Conservation (phyloP, 1,140 invertebrate genomes). For the Drosophila azteca region DNA sequence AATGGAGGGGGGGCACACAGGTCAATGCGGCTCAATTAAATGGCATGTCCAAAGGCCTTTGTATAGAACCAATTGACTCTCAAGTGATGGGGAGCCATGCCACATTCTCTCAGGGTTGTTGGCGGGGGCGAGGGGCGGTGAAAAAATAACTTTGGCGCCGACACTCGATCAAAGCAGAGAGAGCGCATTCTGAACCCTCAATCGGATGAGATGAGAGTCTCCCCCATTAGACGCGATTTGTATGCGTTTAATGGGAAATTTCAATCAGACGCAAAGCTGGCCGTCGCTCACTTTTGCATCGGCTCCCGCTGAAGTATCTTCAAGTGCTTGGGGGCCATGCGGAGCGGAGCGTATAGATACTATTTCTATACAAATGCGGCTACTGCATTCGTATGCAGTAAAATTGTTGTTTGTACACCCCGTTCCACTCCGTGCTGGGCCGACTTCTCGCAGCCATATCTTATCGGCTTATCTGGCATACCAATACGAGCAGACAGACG, state of each 20-base stretch:
- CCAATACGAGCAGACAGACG: conserved; percentile 49
- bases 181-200: too few relatives aligned
- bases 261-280: conserved; percentile 41
- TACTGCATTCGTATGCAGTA: conserved; percentile 16
- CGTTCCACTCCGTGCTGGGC: background rate
- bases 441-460: conserved; percentile 42
- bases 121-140: background rate
- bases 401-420: conserved; percentile 19
- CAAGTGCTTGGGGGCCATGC: conserved; percentile 47
- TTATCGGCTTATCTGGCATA: conserved; percentile 70
- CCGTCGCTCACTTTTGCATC: conserved; percentile 29
- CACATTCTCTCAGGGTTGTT: too few relatives aligned
- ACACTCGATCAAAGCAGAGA: conserved; percentile 5
- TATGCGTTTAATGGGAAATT: conserved; percentile 45
- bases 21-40: conserved; percentile 74
- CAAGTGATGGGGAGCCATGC: conserved; percentile 20
- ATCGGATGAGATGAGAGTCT: too few relatives aligned
- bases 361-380: conserved; percentile 31
- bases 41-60: conserved; percentile 37
- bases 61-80: conserved; percentile 37
- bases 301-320: conserved; percentile 31
- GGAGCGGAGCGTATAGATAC: conserved; percentile 44
- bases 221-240: conserved; percentile 35
- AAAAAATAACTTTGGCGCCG: conserved; percentile 59
- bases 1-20: conserved; percentile 21